Percentiles rank a stretch among this genome's conserved stretches.
phyloP scores from a whole-genome alignment of 2,888 invertebrate species.

The Platycheirus rosarum region DNA sequence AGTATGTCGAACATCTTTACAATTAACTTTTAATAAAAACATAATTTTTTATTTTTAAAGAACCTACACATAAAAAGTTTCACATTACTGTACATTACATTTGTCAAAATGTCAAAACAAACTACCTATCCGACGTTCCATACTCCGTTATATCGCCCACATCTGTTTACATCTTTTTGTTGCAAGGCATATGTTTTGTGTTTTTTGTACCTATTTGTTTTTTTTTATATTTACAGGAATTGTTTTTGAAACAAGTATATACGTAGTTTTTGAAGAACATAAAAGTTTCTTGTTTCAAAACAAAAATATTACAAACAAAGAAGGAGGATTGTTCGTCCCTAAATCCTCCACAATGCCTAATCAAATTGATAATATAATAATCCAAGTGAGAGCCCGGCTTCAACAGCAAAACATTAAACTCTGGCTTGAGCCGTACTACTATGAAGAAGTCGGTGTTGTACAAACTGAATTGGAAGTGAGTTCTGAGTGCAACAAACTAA shows the following conservation, averaged over 20 bases:
- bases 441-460: conserved; percentile 83
- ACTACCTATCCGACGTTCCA: no score
- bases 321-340: no score
- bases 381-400: conserved; percentile 87
- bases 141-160: no score
- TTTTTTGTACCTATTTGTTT: no score
- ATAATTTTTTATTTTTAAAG: no score
- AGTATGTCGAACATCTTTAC: no score
- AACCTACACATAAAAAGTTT: no score
- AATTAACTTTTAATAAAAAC: no score
- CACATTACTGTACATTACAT: conserved; percentile 5
- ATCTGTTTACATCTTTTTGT: neutral
- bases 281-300: no score
- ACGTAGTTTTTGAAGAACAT: no score
- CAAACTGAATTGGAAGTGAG: conserved; percentile 81
- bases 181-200: conserved; percentile 16
- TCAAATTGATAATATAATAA: conserved; percentile 85
- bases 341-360: conserved; percentile 77
- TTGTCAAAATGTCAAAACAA: no score
- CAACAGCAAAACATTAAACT: conserved; percentile 88
- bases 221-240: neutral
- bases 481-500: conserved; percentile 1
- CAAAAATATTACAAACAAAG: neutral
- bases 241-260: neutral
- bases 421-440: conserved; percentile 89